Evolutionary conservation across 2,888 invertebrate genomes (phyloP).

Genomic region (Aradus depressus): DNA sequence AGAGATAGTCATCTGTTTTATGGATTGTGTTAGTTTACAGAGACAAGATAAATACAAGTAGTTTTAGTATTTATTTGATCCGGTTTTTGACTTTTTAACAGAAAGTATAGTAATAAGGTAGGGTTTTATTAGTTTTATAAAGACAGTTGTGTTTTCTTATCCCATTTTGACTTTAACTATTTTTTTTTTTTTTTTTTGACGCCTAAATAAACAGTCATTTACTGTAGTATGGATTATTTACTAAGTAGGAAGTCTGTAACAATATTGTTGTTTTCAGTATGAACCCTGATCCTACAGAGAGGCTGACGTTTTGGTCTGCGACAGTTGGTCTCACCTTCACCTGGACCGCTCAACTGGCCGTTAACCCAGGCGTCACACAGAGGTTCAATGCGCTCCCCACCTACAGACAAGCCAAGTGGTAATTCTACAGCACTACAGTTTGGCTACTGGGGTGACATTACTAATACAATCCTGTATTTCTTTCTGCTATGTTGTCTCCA

Average conservation of each 20-base stretch:
- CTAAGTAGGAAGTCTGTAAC: background rate
- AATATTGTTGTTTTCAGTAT: conserved; percentile 15
- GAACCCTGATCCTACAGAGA: conserved; percentile 15
- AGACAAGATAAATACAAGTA: no score
- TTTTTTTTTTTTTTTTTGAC: background rate
- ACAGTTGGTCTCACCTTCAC: conserved; percentile 51
- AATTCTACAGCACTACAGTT: conserved; percentile 20
- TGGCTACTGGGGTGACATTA: background rate
- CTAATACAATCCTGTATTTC: background rate
- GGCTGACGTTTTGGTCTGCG: conserved; percentile 71
- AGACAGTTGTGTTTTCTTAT: background rate
- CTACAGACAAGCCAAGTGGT: conserved; percentile 43
- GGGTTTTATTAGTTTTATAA: background rate
- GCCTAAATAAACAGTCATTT: background rate
- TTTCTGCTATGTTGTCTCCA: background rate
- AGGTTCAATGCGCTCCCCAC: conserved; percentile 49
- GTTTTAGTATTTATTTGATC: no score
- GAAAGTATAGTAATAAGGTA: background rate
- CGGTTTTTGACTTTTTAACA: no score
- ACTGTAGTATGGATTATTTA: background rate
- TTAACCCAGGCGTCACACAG: conserved; percentile 48
- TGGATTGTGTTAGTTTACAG: no score
- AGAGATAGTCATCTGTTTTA: no score
- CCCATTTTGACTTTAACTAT: background rate
- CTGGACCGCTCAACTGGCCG: conserved; percentile 45